A percentile compares a stretch with the other conserved stretches of the same genome.
phyloP scores from a whole-genome alignment of 2,797 vertebrate genomes.

The Intellagama lesueurii region DNA sequence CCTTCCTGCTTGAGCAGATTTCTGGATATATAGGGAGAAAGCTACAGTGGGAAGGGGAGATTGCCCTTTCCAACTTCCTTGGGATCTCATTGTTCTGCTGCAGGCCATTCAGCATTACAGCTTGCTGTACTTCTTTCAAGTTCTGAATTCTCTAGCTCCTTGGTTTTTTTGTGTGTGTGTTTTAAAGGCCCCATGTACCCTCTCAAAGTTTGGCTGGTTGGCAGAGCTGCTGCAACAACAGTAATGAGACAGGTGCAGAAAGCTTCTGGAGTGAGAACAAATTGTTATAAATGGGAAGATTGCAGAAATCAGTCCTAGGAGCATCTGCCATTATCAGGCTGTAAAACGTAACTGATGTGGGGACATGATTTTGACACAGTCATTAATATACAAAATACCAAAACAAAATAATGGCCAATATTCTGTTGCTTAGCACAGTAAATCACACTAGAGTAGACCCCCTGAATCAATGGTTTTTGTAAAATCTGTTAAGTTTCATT shows the following conservation, averaged over 20 bases:
- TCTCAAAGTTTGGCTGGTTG: background rate
- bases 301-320: background rate
- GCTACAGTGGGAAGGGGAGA: too few species aligned
- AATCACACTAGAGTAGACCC: too few species aligned
- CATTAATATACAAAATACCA: background rate
- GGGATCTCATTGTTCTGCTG: background rate
- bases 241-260: too few species aligned
- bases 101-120: background rate
- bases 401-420: background rate
- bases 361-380: background rate
- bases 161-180: background rate
- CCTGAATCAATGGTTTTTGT: too few species aligned
- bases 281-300: background rate
- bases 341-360: background rate
- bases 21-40: background rate
- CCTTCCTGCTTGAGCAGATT: background rate
- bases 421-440: background rate
- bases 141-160: background rate
- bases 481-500: too few species aligned
- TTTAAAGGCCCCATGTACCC: too few species aligned
- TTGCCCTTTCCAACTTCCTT: background rate
- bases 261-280: background rate
- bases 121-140: background rate
- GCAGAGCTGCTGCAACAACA: background rate
- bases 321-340: background rate